A percentile compares a stretch with the other conserved stretches of the same genome.
phyloP scores from a whole-genome alignment of 2,797 vertebrate genomes.

The Meriones psammophilus region DNA sequence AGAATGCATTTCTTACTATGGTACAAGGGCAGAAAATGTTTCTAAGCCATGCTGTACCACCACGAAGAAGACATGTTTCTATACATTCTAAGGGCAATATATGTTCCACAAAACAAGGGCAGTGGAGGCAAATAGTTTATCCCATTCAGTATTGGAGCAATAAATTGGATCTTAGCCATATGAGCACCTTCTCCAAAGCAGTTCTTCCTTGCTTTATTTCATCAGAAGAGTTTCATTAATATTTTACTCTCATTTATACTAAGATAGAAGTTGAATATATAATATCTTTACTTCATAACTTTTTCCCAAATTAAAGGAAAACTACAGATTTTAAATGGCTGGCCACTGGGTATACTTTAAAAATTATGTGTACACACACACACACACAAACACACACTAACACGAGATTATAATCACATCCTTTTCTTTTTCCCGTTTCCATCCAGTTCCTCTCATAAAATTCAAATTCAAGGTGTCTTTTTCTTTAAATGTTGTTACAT shows the following conservation, averaged over 20 bases:
- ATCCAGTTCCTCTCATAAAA: neutral
- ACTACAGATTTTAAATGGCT: neutral
- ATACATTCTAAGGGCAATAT: neutral
- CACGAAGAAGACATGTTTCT: neutral
- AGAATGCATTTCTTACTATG: neutral
- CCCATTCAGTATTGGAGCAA: neutral
- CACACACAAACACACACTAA: neutral
- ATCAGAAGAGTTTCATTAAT: neutral
- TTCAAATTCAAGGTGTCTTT: neutral
- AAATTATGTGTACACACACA: neutral
- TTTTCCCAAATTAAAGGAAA: neutral
- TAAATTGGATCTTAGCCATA: neutral
- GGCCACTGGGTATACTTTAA: neutral
- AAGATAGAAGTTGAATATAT: neutral
- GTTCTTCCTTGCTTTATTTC: neutral
- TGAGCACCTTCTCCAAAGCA: neutral
- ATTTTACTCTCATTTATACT: neutral
- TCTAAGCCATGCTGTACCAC: neutral
- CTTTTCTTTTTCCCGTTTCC: neutral
- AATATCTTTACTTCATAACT: neutral
- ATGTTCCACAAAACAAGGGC: neutral
- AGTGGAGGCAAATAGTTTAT: neutral
- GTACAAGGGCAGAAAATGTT: neutral
- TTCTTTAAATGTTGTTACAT: neutral
- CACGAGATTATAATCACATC: neutral